Conservation (phyloP, 2,113 vertebrate species). For the Sphyrna mokarran region DNA sequence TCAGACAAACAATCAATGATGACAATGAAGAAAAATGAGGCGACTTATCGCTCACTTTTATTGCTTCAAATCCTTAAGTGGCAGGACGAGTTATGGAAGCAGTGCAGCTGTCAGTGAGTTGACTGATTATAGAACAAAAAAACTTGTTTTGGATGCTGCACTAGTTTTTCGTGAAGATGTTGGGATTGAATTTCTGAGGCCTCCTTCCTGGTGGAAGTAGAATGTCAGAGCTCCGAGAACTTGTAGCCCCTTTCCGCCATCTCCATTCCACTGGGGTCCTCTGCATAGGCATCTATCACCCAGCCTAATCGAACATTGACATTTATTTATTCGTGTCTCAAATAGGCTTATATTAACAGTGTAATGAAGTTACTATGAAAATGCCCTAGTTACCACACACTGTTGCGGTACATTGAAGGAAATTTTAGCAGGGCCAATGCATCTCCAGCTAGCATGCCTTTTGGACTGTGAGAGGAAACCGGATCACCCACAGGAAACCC, state of each 20-base stretch:
- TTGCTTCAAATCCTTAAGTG: background rate
- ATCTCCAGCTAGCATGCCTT: too few species aligned
- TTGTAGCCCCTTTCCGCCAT: background rate
- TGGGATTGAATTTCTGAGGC: background rate
- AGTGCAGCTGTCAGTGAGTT: background rate
- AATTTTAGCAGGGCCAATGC: too few species aligned
- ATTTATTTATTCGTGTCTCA: too few species aligned
- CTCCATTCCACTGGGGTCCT: background rate
- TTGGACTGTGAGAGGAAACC: too few species aligned
- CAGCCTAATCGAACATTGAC: background rate
- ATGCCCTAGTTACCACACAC: too few species aligned
- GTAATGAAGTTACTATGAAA: too few species aligned
- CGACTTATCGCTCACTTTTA: conserved; percentile 6
- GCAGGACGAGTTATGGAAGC: too few species aligned
- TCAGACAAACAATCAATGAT: conserved; percentile 11
- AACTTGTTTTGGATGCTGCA: background rate
- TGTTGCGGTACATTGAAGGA: too few species aligned
- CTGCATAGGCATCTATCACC: background rate
- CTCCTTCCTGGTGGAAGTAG: background rate
- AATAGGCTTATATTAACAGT: too few species aligned
- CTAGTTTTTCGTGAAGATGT: background rate
- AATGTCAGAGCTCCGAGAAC: background rate
- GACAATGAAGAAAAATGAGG: background rate
- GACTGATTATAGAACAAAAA: background rate
- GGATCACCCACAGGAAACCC: too few species aligned